These are phyloP conservation scores for Drosophila fuyamai DNA, from an alignment of 1,140 invertebrate genomes.

Conservation along the genomic window DNA sequence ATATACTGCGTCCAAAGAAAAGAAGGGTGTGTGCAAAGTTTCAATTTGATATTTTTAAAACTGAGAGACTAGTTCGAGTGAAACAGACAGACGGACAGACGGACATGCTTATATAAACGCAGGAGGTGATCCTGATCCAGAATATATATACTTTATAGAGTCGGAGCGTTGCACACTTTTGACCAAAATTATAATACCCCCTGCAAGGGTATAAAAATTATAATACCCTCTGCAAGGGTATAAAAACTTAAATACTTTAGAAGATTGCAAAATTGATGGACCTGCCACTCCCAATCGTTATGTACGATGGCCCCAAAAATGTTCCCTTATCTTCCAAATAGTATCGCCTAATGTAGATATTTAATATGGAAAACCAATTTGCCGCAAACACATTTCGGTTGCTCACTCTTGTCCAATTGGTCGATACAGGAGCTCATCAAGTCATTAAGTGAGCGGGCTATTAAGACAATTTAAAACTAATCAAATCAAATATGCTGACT, in stretches of 20 bases:
- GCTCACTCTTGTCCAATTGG: constrained; percentile 1
- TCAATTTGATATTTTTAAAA: no score
- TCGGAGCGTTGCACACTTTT: no score
- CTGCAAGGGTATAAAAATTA: no score
- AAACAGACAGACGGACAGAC: no score
- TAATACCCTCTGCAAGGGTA: no score
- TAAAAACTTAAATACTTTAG: not conserved
- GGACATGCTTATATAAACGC: no score
- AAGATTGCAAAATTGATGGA: not conserved
- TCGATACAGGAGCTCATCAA: constrained; percentile 57
- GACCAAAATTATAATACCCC: no score
- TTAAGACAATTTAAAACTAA: constrained; percentile 81
- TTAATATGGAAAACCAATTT: constrained; percentile 76
- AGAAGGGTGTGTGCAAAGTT: no score
- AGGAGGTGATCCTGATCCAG: no score
- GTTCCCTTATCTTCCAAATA: constrained; percentile 33
- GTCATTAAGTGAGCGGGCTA: constrained; percentile 71
- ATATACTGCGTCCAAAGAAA: no score
- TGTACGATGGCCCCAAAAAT: constrained; percentile 18
- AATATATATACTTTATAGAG: not conserved
- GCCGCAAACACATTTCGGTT: constrained; percentile 33
- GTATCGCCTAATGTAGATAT: constrained; percentile 70
- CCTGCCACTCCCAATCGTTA: constrained; percentile 10
- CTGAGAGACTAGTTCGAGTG: no score
- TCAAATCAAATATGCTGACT: constrained; percentile 77